Evolutionary conservation across 2,113 vertebrate genomes (phyloP).

Genomic region (Malaclemys terrapin): DNA sequence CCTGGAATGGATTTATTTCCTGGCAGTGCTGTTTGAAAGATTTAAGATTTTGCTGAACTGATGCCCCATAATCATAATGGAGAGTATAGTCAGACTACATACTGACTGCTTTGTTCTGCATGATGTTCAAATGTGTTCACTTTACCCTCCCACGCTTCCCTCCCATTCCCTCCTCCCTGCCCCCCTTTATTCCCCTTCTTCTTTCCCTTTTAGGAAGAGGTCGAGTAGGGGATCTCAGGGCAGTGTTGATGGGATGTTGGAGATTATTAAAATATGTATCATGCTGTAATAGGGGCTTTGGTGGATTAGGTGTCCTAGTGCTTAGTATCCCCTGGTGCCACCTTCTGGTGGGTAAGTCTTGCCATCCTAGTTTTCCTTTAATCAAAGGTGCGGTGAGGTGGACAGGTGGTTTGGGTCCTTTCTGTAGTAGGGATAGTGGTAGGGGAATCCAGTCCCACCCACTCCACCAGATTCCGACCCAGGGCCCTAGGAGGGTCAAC

Average conservation of each 20-base stretch:
- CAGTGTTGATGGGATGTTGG: background rate
- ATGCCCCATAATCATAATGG: background rate
- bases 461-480: background rate
- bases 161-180: background rate
- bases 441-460: background rate
- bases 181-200: background rate
- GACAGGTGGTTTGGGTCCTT: background rate
- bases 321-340: background rate
- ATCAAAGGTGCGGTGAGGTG: background rate
- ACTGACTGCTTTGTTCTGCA: background rate
- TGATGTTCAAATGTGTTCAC: background rate
- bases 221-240: background rate
- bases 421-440: background rate
- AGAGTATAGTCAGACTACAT: background rate
- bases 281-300: background rate
- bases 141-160: background rate
- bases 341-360: background rate
- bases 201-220: background rate
- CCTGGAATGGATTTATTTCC: background rate
- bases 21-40: background rate
- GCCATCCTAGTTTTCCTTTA: background rate
- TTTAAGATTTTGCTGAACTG: background rate
- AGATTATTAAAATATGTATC: background rate
- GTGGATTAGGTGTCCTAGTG: background rate
- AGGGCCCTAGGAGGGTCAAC: background rate